Evolutionary conservation across 2,888 invertebrate species (phyloP).

Genomic region (Meteorus colon): DNA sequence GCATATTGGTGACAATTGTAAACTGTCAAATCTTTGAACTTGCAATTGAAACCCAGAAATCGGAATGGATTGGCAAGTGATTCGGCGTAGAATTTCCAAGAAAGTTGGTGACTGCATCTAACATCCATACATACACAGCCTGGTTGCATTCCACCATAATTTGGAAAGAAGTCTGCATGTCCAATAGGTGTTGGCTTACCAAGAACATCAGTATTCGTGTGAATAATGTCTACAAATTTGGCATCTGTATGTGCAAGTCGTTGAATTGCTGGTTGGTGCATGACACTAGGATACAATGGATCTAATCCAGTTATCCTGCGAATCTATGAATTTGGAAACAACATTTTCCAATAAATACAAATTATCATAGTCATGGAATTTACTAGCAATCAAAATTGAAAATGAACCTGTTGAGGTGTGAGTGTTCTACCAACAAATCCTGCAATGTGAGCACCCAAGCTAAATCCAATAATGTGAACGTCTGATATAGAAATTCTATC

Average conservation of each 20-base stretch:
- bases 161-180: constrained; percentile 81
- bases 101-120: too few species aligned
- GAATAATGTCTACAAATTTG: constrained; percentile 78
- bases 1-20: too few species aligned
- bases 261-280: constrained; percentile 71
- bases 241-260: constrained; percentile 77
- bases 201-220: constrained; percentile 77
- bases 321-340: too few species aligned
- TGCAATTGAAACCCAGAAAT: too few species aligned
- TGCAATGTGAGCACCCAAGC: constrained; percentile 79
- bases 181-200: constrained; percentile 60
- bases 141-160: constrained; percentile 80
- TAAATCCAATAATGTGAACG: constrained; percentile 78
- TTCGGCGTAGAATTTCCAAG: too few species aligned
- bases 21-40: too few species aligned
- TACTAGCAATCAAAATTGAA: too few species aligned
- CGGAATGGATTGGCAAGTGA: too few species aligned
- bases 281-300: constrained; percentile 79
- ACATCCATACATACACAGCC: constrained; percentile 73
- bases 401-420: too few species aligned
- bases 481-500: too few species aligned
- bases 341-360: too few species aligned
- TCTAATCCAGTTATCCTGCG: constrained; percentile 75
- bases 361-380: too few species aligned
- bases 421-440: constrained; percentile 68